Conservation (phyloP, 2,113 vertebrate genomes). For the Lontra canadensis region DNA sequence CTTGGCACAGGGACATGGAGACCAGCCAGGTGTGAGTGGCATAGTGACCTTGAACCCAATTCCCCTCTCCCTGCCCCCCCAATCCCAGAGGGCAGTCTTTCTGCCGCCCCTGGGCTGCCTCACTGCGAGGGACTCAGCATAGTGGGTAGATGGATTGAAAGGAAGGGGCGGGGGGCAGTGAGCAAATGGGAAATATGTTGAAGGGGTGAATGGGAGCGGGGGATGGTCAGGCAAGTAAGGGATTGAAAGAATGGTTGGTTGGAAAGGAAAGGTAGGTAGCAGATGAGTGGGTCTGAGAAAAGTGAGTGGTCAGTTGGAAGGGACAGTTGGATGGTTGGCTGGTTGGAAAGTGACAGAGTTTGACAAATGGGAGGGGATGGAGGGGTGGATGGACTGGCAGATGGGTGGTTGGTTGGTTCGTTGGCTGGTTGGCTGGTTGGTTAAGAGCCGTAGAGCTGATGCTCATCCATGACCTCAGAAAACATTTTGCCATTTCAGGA, state of each 20-base stretch:
- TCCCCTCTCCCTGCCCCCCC: neutral
- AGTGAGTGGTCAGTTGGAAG: neutral
- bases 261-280: neutral
- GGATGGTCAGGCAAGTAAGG: neutral
- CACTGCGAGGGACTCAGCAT: neutral
- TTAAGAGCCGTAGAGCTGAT: neutral
- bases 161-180: neutral
- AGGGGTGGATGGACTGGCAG: neutral
- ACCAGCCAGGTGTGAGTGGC: neutral
- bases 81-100: neutral
- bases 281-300: neutral
- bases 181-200: neutral
- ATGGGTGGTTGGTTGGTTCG: too few species aligned
- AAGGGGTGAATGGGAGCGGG: neutral
- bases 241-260: neutral
- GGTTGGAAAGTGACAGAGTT: neutral
- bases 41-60: neutral
- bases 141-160: neutral
- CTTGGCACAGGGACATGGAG: too few species aligned
- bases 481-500: slow-evolving; percentile 87
- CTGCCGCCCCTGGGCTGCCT: neutral
- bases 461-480: neutral
- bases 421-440: neutral
- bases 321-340: neutral
- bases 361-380: neutral